phyloP scores from a whole-genome alignment of 2,888 invertebrate genomes.

The Amitus sp. region DNA sequence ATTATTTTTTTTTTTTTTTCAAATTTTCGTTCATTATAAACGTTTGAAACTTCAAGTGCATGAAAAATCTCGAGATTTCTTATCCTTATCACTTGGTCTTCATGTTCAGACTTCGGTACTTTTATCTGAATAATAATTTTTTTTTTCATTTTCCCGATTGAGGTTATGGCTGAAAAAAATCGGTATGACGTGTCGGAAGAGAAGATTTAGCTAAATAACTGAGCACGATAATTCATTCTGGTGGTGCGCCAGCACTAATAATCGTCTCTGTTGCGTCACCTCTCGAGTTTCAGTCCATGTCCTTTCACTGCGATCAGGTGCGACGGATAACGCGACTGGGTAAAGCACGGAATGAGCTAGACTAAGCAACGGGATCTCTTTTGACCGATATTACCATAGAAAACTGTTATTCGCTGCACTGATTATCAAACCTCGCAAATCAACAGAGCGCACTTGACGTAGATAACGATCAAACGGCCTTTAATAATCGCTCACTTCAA shows the following conservation, averaged over 20 bases:
- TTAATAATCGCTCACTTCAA: not conserved
- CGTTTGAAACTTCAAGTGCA: too few relatives aligned
- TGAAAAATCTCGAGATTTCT: too few relatives aligned
- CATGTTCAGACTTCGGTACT: too few relatives aligned
- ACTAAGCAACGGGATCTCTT: constrained; percentile 27
- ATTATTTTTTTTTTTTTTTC: not conserved
- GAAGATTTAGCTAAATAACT: constrained; percentile 20
- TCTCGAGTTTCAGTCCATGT: constrained; percentile 22
- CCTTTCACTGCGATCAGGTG: constrained; percentile 32
- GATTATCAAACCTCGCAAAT: constrained; percentile 4
- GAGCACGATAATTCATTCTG: constrained; percentile 12
- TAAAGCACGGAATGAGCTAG: constrained; percentile 1
- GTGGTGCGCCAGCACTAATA: constrained; percentile 24
- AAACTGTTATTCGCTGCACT: constrained; percentile 12
- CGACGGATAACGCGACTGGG: constrained; percentile 14
- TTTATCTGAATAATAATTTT: too few relatives aligned
- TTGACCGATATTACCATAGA: constrained; percentile 14
- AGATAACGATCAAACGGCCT: not conserved
- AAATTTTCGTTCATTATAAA: too few relatives aligned
- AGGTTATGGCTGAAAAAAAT: constrained; percentile 16
- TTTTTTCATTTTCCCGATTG: constrained; percentile 18
- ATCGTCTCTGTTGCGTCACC: constrained; percentile 24
- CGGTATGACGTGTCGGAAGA: constrained; percentile 12
- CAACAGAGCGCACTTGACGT: not conserved
- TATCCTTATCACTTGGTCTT: not conserved